phyloP scores from a whole-genome alignment of 2,113 vertebrate genomes.

The Calidris pugnax region DNA sequence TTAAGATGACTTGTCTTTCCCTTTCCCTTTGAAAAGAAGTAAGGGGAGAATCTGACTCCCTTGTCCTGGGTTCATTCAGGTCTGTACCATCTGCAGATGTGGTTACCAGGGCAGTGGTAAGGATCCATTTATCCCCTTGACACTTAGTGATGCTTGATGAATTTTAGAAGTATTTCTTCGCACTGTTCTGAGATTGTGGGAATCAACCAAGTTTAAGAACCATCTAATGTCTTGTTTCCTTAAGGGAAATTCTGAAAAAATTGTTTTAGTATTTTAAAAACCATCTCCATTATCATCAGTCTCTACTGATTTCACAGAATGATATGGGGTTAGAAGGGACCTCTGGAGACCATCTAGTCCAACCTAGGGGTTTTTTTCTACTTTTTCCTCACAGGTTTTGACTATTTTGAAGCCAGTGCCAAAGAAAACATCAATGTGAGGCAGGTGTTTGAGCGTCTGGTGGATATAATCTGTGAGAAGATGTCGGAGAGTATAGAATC shows the following conservation, averaged over 20 bases:
- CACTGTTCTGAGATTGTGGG: neutral
- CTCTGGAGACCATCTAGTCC: no score
- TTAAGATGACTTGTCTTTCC: neutral
- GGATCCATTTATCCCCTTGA: neutral
- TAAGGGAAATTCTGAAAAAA: neutral
- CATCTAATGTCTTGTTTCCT: neutral
- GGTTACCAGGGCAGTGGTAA: neutral
- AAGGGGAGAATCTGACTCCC: neutral
- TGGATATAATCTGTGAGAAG: constrained; percentile 97
- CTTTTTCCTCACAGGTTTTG: constrained; percentile 83
- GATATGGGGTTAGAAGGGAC: no score
- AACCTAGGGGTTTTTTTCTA: no score
- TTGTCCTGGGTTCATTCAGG: neutral
- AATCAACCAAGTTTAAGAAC: neutral
- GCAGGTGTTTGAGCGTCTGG: constrained; percentile 95
- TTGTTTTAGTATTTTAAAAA: neutral
- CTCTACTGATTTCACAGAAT: neutral
- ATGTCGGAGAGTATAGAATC: constrained; percentile 94
- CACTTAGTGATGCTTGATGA: neutral
- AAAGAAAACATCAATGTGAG: constrained; percentile 98
- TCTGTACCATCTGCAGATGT: neutral
- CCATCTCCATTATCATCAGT: neutral
- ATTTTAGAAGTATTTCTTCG: neutral
- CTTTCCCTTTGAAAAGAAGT: neutral
- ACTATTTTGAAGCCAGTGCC: constrained; percentile 96